Conservation (phyloP, 2,888 invertebrate species). For the Exephanes ischioxanthus region DNA sequence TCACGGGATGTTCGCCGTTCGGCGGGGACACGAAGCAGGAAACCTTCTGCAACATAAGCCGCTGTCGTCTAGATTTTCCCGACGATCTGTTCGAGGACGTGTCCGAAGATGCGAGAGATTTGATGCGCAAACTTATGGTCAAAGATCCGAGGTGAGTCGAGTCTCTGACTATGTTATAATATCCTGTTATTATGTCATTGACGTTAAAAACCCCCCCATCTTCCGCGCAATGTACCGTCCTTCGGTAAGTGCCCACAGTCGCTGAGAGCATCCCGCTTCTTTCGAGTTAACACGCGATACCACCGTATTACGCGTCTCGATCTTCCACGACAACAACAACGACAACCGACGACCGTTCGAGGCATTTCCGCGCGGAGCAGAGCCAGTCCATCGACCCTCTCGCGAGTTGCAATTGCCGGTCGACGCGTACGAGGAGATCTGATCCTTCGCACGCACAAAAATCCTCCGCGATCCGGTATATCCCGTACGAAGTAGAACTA, state of each 20-base stretch:
- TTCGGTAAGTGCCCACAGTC: background rate
- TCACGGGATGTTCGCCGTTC: slow-evolving; percentile 98
- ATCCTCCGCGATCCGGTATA: slow-evolving; percentile 15
- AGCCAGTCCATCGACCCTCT: slow-evolving; percentile 54
- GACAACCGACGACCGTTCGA: slow-evolving; percentile 27
- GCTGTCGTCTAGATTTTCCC: slow-evolving; percentile 97
- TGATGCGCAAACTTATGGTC: slow-evolving; percentile 95
- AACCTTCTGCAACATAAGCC: slow-evolving; percentile 98
- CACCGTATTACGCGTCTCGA: slow-evolving; percentile 12
- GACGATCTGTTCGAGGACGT: slow-evolving; percentile 96
- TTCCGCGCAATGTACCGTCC: slow-evolving; percentile 18
- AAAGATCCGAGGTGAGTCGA: slow-evolving; percentile 93
- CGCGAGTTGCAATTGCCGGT: slow-evolving; percentile 24
- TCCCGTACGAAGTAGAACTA: slow-evolving; percentile 22
- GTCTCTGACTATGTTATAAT: background rate
- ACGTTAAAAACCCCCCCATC: background rate
- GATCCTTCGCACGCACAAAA: slow-evolving; percentile 22
- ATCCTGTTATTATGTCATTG: background rate
- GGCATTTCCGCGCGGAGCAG: slow-evolving; percentile 36
- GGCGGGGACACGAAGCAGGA: slow-evolving; percentile 98
- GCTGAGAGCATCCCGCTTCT: slow-evolving; percentile 51
- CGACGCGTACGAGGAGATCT: slow-evolving; percentile 13
- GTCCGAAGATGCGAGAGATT: slow-evolving; percentile 94
- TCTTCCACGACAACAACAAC: slow-evolving; percentile 20
- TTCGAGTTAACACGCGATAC: slow-evolving; percentile 24